phyloP scores from a whole-genome alignment of 2,113 vertebrate species.

The Parus major region DNA sequence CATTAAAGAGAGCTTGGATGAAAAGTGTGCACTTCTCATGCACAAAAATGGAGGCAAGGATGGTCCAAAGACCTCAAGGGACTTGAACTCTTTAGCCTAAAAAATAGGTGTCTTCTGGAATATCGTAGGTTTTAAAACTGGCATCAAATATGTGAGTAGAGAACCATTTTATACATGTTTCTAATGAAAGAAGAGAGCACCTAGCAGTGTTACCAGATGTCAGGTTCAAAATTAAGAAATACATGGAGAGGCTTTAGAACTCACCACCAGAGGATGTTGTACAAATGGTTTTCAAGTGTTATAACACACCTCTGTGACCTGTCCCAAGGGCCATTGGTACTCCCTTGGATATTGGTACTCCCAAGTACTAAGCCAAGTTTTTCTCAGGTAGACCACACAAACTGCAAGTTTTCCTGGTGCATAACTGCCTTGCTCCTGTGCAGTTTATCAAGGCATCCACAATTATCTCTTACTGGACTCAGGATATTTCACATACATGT shows the following conservation, averaged over 20 bases:
- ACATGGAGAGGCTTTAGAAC: neutral
- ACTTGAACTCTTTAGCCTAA: neutral
- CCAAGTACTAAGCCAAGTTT: neutral
- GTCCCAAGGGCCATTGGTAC: neutral
- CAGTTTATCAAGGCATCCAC: neutral
- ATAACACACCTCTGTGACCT: neutral
- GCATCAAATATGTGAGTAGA: neutral
- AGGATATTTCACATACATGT: neutral
- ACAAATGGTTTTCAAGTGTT: neutral
- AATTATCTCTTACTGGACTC: neutral
- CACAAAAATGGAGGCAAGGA: neutral
- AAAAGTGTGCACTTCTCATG: neutral
- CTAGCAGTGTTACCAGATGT: neutral
- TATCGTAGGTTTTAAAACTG: neutral
- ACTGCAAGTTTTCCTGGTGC: neutral
- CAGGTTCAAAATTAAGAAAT: neutral
- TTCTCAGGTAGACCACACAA: neutral
- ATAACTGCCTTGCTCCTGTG: neutral
- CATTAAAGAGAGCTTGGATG: neutral
- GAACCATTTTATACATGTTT: neutral
- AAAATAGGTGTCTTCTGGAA: neutral
- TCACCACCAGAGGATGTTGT: neutral
- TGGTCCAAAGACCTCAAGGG: neutral
- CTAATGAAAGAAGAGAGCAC: neutral
- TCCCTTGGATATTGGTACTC: neutral